These are phyloP conservation scores for Megaceryle alcyon DNA, from an alignment of 2,797 vertebrate genomes.

Conservation along the genomic window DNA sequence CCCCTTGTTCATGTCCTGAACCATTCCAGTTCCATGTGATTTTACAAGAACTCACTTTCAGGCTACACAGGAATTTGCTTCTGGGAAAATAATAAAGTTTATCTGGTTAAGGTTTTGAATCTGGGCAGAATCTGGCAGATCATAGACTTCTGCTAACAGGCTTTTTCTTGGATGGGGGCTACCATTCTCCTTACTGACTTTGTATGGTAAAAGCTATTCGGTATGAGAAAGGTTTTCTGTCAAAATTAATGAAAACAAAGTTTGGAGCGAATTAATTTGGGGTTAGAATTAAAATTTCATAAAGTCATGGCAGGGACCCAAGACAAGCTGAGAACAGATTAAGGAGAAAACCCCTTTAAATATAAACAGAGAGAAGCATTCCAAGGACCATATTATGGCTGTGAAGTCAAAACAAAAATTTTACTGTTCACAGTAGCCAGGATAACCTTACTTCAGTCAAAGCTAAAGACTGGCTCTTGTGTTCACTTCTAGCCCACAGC, in stretches of 20 bases:
- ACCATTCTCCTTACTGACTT: conserved; percentile 1
- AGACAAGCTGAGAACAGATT: conserved; percentile 49
- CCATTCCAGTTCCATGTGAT: neutral
- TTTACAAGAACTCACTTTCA: neutral
- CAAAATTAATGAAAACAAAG: conserved; percentile 24
- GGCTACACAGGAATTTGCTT: neutral
- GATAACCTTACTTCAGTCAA: neutral
- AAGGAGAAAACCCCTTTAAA: conserved; percentile 12
- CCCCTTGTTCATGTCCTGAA: neutral
- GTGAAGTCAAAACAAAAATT: neutral
- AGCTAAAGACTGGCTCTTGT: neutral
- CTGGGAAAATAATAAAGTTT: conserved; percentile 2
- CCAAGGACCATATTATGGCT: conserved; percentile 13
- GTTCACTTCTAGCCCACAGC: neutral
- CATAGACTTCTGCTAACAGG: neutral
- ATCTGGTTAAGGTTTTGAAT: neutral
- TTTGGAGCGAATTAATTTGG: conserved; percentile 26
- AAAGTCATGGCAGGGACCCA: conserved; percentile 28
- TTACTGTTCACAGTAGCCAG: neutral
- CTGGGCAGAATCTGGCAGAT: neutral
- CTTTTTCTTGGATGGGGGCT: neutral
- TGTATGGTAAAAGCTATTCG: conserved; percentile 13
- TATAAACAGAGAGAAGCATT: conserved; percentile 43
- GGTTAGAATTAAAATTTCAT: conserved; percentile 32
- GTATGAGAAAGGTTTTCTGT: conserved; percentile 25